These are phyloP conservation scores for Eupithecia pulchellata DNA, from an alignment of 2,888 invertebrate species.

Conservation along the genomic window DNA sequence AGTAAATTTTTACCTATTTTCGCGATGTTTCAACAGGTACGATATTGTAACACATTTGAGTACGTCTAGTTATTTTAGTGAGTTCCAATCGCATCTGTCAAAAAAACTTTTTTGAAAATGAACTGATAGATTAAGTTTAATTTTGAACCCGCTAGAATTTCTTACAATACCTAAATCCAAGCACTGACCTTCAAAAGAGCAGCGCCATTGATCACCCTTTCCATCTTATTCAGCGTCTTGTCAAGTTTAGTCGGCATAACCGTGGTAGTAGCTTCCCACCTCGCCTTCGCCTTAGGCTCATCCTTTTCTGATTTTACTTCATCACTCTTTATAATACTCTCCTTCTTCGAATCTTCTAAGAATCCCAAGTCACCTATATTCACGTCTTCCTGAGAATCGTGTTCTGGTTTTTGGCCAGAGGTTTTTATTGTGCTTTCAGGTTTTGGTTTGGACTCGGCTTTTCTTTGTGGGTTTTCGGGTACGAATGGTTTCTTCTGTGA, in stretches of 20 bases:
- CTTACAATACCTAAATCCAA: background rate
- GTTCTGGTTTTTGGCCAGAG: constrained; percentile 26
- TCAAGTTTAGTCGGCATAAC: constrained; percentile 53
- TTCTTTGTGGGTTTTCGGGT: constrained; percentile 26
- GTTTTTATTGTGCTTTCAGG: background rate
- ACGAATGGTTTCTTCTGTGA: constrained; percentile 17
- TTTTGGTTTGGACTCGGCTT: constrained; percentile 20
- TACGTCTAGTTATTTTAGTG: no score
- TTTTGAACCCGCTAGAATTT: background rate
- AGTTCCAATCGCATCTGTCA: no score
- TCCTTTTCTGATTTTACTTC: background rate
- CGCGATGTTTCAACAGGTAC: no score
- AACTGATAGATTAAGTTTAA: background rate
- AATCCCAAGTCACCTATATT: constrained; percentile 64
- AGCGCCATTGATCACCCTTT: constrained; percentile 72
- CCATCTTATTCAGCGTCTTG: constrained; percentile 63
- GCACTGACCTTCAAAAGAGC: constrained; percentile 64
- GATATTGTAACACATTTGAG: no score
- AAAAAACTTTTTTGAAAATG: background rate
- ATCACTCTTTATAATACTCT: constrained; percentile 30
- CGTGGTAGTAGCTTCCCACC: constrained; percentile 20
- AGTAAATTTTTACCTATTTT: no score
- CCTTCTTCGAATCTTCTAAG: constrained; percentile 61
- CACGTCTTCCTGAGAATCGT: constrained; percentile 57
- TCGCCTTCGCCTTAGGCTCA: constrained; percentile 21